Evolutionary conservation across 2,888 invertebrate species (phyloP), one percentile per base, ranked within the genome.

Genomic region (Netelia virgata): DNA sequence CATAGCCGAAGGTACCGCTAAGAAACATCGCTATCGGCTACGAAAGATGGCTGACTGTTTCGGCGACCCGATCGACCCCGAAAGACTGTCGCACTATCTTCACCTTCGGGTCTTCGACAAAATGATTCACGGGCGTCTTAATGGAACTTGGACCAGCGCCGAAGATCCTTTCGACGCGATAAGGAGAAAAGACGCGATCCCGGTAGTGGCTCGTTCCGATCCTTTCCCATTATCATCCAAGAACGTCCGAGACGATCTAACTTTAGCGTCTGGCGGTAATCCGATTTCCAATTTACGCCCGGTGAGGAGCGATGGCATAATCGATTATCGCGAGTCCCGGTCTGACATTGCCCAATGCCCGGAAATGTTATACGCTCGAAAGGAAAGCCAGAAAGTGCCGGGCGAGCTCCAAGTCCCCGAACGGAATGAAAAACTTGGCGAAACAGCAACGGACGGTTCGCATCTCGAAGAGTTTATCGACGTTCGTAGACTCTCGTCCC

Each of bases 391-490:
- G 14, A 87, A 88, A 74, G 74, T 86, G 41, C 81, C 89, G 74
- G 50, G 6, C 74, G 86, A 43, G 87, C 87, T 6, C 41, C 88
- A 87, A 43, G 89, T 87, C 83, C 82, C 88, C 10, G 68, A 68
- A 68, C 18, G 43, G 36, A 77, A 55, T 41, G 79, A 74, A 77
- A 80, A 83, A 79, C 50, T 82, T 75, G 63, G 55, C 36, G 72
- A 75, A 68, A 74, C 69, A 53, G 41, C n/a, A 76, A 55, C 28
- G 16, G 63, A 69, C 73, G 16, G 70, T 61, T 59, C 63, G 66
- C 72, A 78, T 53, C 55, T 87, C 53, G 81, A 87, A 8, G 88
- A 90, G 61, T 89, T 89, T 83, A 87, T 87, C 41, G 86, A 89
- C 47, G 86, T 88, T 16, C 88, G 90, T 47, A 82, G 85, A 20